Evolutionary conservation across 2,888 invertebrate species (phyloP).

Genomic region (Rhagonycha fulva): DNA sequence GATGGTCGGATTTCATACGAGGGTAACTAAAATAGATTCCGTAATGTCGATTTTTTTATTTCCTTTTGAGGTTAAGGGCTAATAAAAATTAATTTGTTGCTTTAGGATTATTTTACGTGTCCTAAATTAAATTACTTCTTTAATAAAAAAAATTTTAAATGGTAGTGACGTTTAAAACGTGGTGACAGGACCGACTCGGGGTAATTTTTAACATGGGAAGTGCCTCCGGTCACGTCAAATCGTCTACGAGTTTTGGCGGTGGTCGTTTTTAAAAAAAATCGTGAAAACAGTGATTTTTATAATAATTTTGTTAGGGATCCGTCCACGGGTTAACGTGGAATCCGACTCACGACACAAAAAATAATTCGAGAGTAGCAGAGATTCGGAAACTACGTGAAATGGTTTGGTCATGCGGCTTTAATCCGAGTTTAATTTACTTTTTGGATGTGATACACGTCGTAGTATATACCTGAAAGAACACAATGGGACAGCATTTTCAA

Average conservation of each 20-base stretch:
- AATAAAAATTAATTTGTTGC: not conserved
- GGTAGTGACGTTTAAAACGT: not conserved
- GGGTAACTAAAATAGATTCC: not conserved
- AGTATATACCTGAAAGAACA: not conserved
- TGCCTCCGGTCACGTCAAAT: not conserved
- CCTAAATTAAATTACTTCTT: too few relatives aligned
- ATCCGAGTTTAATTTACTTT: not conserved
- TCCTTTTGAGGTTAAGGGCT: not conserved
- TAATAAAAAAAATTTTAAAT: not conserved
- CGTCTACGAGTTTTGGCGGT: not conserved
- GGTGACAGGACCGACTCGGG: not conserved
- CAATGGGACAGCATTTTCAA: not conserved
- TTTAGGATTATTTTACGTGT: too few relatives aligned
- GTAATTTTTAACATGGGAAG: not conserved
- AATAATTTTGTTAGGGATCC: too few relatives aligned
- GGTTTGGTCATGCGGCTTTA: too few relatives aligned
- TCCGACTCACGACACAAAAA: too few relatives aligned
- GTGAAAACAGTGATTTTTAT: too few relatives aligned
- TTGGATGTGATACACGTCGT: not conserved
- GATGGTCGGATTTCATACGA: not conserved
- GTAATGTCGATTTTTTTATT: not conserved
- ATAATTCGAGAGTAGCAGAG: too few relatives aligned
- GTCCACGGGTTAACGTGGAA: too few relatives aligned
- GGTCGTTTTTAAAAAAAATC: not conserved
- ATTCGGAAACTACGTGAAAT: too few relatives aligned